Percentiles rank a stretch among this genome's conserved stretches.
phyloP scores from a whole-genome alignment of 2,797 vertebrate genomes.

The Falco novaeseelandiae region DNA sequence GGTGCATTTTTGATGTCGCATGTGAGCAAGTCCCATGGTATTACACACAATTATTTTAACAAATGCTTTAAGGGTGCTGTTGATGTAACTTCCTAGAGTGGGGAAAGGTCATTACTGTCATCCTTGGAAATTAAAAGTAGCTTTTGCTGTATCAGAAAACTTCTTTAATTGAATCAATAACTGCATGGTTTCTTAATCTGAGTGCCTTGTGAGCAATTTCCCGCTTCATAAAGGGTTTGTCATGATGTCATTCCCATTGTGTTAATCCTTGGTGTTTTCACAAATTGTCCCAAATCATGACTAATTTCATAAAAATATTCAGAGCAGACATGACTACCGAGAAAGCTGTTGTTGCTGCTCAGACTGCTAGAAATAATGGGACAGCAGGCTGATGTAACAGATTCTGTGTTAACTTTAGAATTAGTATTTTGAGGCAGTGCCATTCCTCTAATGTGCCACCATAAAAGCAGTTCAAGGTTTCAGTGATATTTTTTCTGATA shows the following conservation, averaged over 20 bases:
- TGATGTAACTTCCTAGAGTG: neutral
- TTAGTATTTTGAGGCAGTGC: neutral
- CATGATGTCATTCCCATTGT: neutral
- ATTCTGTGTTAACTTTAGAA: neutral
- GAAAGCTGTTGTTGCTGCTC: neutral
- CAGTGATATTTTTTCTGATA: rapidly evolving
- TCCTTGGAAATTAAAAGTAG: neutral
- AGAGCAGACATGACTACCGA: neutral
- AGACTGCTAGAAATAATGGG: neutral
- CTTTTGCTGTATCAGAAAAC: neutral
- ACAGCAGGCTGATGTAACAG: neutral
- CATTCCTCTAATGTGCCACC: rapidly evolving
- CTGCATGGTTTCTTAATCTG: rapidly evolving
- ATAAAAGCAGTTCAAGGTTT: neutral
- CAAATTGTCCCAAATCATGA: neutral
- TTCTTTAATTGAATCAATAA: neutral
- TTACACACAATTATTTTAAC: neutral
- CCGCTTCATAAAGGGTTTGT: neutral
- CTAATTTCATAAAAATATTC: neutral
- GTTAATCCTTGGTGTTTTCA: neutral
- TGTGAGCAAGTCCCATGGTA: neutral
- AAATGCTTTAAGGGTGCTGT: neutral
- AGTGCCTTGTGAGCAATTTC: neutral
- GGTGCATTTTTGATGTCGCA: neutral
- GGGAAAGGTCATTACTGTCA: neutral